Evolutionary conservation across 2,888 invertebrate species (phyloP).

Genomic region (Pinctada fucata): DNA sequence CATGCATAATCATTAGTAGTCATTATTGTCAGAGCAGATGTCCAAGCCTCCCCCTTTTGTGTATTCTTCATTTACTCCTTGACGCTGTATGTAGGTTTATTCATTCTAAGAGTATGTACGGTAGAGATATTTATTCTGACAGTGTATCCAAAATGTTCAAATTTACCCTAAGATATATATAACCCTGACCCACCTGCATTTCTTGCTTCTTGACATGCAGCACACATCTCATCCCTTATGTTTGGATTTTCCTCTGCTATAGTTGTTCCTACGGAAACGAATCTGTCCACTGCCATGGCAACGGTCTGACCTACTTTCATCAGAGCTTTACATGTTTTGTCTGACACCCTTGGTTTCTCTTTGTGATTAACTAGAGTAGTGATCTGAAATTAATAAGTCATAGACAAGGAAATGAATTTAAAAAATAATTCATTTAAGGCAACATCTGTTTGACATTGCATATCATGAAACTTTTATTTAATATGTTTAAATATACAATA

Average conservation of each 20-base stretch:
- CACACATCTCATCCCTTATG: slow-evolving; percentile 97
- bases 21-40: too few species aligned
- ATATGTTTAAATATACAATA: too few species aligned
- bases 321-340: slow-evolving; percentile 84
- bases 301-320: slow-evolving; percentile 97
- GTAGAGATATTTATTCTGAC: too few species aligned
- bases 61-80: too few species aligned
- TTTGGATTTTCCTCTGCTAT: slow-evolving; percentile 99
- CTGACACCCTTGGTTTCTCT: slow-evolving; percentile 79
- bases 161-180: too few species aligned
- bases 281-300: slow-evolving; percentile 96
- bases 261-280: slow-evolving; percentile 98
- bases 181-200: slow-evolving; percentile 86
- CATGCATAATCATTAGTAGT: too few species aligned
- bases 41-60: too few species aligned
- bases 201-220: slow-evolving; percentile 97
- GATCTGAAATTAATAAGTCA: slow-evolving; percentile 81
- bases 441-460: background rate
- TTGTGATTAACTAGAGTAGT: slow-evolving; percentile 92
- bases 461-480: too few species aligned
- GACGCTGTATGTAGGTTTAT: too few species aligned
- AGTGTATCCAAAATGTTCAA: too few species aligned
- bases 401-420: slow-evolving; percentile 11
- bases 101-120: too few species aligned
- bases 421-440: background rate